A percentile compares a stretch with the other conserved stretches of the same genome.
Evolutionary conservation across 2,113 vertebrate genomes (phyloP).

Genomic region (Leucopsar rothschildi): DNA sequence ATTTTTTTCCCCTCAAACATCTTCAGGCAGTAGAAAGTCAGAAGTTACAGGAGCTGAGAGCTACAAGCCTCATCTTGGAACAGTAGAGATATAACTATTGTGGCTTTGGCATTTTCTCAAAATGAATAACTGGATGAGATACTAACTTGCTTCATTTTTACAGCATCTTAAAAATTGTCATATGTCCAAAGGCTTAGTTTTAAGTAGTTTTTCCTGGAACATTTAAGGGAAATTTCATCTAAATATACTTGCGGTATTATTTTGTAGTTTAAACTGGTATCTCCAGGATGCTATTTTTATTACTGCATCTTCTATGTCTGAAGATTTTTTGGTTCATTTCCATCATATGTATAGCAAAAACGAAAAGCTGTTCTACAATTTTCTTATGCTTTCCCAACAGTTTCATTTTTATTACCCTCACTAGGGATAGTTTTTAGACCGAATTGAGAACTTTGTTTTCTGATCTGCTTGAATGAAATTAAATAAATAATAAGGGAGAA

Average conservation of each 20-base stretch:
- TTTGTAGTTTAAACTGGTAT: not conserved
- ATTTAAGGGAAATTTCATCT: not conserved
- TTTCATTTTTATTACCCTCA: not conserved
- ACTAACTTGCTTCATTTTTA: not conserved
- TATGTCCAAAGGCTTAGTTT: not conserved
- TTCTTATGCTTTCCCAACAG: not conserved
- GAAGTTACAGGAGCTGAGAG: not conserved
- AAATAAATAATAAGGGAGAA: not conserved
- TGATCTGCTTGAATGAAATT: not conserved
- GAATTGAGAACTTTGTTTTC: not conserved
- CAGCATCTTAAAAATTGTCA: not conserved
- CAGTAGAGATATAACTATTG: not conserved
- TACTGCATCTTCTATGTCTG: not conserved
- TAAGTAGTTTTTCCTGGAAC: constrained; percentile 13
- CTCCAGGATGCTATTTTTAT: not conserved
- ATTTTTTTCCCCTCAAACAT: not conserved
- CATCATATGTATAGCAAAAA: not conserved
- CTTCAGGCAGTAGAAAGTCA: not conserved
- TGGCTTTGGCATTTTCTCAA: constrained; percentile 22
- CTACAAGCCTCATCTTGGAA: constrained; percentile 5
- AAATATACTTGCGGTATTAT: not conserved
- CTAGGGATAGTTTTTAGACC: not conserved
- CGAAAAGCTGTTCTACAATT: not conserved
- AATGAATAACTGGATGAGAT: not conserved
- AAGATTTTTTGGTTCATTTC: not conserved